phyloP scores from a whole-genome alignment of 2,113 vertebrate genomes.

The Ciconia boyciana region DNA sequence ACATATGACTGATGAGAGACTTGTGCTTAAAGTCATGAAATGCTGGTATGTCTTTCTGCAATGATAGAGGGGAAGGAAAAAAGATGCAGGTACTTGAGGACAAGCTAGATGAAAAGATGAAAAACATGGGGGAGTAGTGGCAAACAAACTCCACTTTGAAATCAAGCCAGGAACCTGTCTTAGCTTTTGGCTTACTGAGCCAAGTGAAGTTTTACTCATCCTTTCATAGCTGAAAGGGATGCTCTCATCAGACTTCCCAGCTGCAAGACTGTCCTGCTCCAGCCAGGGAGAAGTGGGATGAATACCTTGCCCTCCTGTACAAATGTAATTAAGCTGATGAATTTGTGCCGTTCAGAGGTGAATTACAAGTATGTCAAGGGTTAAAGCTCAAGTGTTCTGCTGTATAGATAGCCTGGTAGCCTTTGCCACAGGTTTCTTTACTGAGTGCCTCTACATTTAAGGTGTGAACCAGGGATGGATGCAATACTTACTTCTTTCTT shows the following conservation, averaged over 20 bases:
- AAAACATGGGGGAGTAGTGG: background rate
- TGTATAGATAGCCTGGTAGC: background rate
- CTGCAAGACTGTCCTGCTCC: background rate
- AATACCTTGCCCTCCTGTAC: background rate
- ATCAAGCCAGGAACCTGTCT: background rate
- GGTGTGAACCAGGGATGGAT: background rate
- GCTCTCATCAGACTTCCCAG: background rate
- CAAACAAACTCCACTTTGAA: background rate
- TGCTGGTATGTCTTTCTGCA: background rate
- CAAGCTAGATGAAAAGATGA: background rate
- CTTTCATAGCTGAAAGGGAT: background rate
- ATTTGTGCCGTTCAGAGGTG: rapidly evolving
- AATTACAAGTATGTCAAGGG: background rate
- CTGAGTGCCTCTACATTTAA: background rate
- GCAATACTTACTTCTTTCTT: background rate
- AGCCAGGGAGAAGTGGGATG: background rate
- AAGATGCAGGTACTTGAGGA: background rate
- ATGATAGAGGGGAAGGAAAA: background rate
- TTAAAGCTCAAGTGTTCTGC: background rate
- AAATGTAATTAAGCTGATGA: background rate
- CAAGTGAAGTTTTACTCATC: background rate
- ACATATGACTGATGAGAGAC: background rate
- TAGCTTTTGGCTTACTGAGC: background rate
- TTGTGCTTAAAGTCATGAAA: background rate
- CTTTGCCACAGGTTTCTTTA: background rate